phyloP scores from a whole-genome alignment of 2,888 invertebrate species.

The Calameuta idolon region DNA sequence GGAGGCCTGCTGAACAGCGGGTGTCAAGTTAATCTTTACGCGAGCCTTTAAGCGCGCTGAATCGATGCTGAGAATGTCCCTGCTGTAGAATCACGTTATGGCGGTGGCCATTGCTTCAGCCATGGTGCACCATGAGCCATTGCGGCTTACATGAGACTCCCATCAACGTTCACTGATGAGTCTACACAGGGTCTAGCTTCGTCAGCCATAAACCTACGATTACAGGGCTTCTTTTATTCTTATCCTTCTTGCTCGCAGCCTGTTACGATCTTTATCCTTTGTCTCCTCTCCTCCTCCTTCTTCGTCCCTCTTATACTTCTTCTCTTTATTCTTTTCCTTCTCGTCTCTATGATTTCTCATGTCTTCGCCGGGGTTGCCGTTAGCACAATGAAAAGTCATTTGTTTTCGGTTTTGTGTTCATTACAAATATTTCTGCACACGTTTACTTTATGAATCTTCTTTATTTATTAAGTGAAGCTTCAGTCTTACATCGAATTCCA shows the following conservation, averaged over 20 bases:
- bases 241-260: not conserved
- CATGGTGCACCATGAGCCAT: not conserved
- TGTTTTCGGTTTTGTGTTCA: not conserved
- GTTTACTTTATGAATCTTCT: conserved; percentile 19
- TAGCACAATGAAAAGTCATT: not conserved
- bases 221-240: not conserved
- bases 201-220: not conserved
- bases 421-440: conserved; percentile 1
- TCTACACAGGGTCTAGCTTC: not conserved
- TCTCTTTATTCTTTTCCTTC: not conserved
- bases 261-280: not conserved
- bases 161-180: not conserved
- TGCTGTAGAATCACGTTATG: not conserved
- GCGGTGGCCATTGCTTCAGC: not conserved
- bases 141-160: not conserved
- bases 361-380: not conserved
- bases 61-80: not conserved
- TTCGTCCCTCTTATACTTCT: not conserved
- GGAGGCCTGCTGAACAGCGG: not conserved
- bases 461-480: not conserved
- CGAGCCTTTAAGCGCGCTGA: not conserved
- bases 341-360: not conserved
- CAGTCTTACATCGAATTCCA: not conserved
- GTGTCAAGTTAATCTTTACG: not conserved
- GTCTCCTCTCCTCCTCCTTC: not conserved